Evolutionary conservation across 2,113 vertebrate genomes (phyloP).

Genomic region (Psittacara wagleri): DNA sequence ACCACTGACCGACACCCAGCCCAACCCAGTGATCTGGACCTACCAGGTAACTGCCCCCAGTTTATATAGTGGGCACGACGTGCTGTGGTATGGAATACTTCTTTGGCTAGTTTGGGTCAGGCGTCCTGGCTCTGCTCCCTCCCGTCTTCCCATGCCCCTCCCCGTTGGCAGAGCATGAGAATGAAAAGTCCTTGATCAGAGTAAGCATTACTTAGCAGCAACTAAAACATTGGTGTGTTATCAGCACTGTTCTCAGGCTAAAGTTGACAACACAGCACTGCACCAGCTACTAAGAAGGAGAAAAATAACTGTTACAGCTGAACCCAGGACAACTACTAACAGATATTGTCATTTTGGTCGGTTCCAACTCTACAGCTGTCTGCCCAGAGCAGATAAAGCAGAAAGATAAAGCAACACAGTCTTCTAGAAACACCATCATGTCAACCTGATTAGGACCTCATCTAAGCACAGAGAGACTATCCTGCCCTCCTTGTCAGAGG

Average conservation of each 20-base stretch:
- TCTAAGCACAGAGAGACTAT: not conserved
- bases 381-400: not conserved
- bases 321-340: not conserved
- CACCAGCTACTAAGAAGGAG: not conserved
- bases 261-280: not conserved
- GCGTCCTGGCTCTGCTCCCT: not conserved
- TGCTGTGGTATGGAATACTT: not conserved
- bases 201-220: not conserved
- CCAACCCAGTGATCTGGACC: not conserved
- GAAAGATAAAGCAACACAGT: not conserved
- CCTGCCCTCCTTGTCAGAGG: not conserved
- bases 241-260: not conserved
- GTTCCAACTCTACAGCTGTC: not conserved
- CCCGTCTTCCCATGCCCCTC: not conserved
- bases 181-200: not conserved
- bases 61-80: not conserved
- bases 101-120: not conserved
- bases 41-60: not conserved
- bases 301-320: not conserved
- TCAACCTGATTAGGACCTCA: not conserved
- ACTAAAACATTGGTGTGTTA: not conserved
- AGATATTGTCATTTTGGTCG: accelerated
- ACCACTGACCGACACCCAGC: not conserved
- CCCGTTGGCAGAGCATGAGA: not conserved
- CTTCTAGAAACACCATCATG: not conserved